Conservation (phyloP, 2,888 invertebrate species). For the Macaria notata region DNA sequence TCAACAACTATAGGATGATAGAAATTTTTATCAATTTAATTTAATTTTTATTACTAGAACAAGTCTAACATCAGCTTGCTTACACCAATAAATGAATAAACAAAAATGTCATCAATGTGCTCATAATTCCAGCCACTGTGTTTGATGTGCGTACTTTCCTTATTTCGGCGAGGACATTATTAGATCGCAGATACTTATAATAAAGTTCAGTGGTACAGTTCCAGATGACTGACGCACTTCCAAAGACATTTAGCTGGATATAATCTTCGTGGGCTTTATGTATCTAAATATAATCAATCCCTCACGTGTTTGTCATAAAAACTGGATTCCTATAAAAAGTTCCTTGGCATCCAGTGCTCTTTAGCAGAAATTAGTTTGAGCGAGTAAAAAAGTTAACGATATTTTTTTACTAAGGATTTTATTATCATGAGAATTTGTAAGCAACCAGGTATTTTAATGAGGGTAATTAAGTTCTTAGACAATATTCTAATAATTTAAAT, state of each 20-base stretch:
- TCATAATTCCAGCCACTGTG: too few relatives aligned
- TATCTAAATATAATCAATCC: slow-evolving; percentile 53
- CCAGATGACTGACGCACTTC: slow-evolving; percentile 47
- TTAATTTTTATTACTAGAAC: too few relatives aligned
- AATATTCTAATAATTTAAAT: too few relatives aligned
- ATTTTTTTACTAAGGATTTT: slow-evolving; percentile 1
- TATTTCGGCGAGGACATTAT: slow-evolving; percentile 4
- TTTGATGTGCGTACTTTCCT: background rate
- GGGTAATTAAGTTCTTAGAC: too few relatives aligned
- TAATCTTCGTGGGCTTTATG: slow-evolving; percentile 28
- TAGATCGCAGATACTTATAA: slow-evolving; percentile 2
- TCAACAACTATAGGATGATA: too few relatives aligned
- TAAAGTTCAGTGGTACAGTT: slow-evolving; percentile 12
- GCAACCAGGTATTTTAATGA: background rate
- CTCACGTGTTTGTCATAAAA: slow-evolving; percentile 53
- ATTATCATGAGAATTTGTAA: background rate
- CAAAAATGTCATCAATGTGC: too few relatives aligned
- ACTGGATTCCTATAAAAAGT: slow-evolving; percentile 45
- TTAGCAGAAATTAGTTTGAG: slow-evolving; percentile 36
- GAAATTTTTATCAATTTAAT: too few relatives aligned
- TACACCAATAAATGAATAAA: too few relatives aligned
- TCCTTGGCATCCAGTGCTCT: slow-evolving; percentile 44
- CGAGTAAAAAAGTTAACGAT: slow-evolving; percentile 21
- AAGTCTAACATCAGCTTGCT: too few relatives aligned
- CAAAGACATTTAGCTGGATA: slow-evolving; percentile 39